Evolutionary conservation across 2,888 invertebrate genomes (phyloP), one percentile per base, ranked within the genome.

Genomic region (Oxyscelio sp.): DNA sequence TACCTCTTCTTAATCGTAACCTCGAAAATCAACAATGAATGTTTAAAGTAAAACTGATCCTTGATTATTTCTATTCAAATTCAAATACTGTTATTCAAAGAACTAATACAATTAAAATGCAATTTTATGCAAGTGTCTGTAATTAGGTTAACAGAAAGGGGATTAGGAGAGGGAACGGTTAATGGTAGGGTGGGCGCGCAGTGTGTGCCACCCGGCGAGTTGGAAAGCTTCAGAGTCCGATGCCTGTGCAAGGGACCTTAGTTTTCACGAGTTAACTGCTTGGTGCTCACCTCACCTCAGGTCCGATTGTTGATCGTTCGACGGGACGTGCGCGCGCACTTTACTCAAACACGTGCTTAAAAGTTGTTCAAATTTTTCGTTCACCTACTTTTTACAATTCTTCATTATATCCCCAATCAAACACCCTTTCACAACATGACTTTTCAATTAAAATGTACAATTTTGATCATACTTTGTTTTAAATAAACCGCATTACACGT

Each of bases 191-290:
- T 74, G 61, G 68, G 48, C 78, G 83, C 83, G 83, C 83, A 78
- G 73, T 63, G 40, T 74, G 68, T 79, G 34, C 74, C 70, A 83
- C 79, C 74, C 83, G 61, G 54, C 54, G 54, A 63, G 79, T 52
- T 63, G 70, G 66, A 78, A 74, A 83, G 83, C 83, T 61, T 63
- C 78, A 54, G 78, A 83, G 75, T 79, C 66, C 79, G 73, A 79
- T 73, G 80, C 66, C 75, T 80, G 63, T 71, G 71, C 70, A 50
- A 61, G 83, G 52, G 63, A 83, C 59, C 65, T 74, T 81, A 91
- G 91, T 89, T 91, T 90, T 89, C 92, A 89, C 90, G 90, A 91
- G 92, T 91, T 92, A 90, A 91, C 92, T 90, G 90, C 88, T 86
- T 89, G 87, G 91, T 90, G 89, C 88, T 78, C 78, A 86, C 89